phyloP scores from a whole-genome alignment of 2,113 vertebrate genomes.

The Okapia johnstoni region DNA sequence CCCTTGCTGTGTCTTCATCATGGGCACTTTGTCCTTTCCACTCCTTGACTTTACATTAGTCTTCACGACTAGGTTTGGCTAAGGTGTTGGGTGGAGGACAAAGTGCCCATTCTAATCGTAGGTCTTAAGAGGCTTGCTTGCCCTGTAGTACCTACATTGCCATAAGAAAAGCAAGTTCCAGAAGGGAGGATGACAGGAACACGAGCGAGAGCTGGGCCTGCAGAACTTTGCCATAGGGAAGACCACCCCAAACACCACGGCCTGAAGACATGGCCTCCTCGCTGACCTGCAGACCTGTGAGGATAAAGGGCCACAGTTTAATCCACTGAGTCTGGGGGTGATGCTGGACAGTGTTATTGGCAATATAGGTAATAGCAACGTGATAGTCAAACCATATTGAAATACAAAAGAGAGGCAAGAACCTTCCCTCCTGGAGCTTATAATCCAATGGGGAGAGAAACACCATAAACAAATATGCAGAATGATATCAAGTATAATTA shows the following conservation, averaged over 20 bases:
- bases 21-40: not conserved
- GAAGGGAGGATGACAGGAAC: not conserved
- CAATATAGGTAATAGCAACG: not conserved
- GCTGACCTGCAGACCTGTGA: not conserved
- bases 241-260: not conserved
- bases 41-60: not conserved
- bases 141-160: not conserved
- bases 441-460: not conserved
- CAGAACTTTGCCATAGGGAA: not conserved
- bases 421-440: not conserved
- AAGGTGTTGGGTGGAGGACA: not conserved
- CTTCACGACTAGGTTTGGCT: not conserved
- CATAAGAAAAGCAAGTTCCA: not conserved
- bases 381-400: not conserved
- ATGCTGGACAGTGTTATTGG: not conserved
- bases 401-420: not conserved
- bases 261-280: not conserved
- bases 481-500: not conserved
- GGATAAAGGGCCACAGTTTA: not conserved
- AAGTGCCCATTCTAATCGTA: not conserved
- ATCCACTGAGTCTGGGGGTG: not conserved
- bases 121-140: not conserved
- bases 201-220: not conserved
- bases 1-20: not conserved
- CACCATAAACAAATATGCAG: not conserved